phyloP scores from a whole-genome alignment of 2,113 vertebrate species.

The Engystomops pustulosus region DNA sequence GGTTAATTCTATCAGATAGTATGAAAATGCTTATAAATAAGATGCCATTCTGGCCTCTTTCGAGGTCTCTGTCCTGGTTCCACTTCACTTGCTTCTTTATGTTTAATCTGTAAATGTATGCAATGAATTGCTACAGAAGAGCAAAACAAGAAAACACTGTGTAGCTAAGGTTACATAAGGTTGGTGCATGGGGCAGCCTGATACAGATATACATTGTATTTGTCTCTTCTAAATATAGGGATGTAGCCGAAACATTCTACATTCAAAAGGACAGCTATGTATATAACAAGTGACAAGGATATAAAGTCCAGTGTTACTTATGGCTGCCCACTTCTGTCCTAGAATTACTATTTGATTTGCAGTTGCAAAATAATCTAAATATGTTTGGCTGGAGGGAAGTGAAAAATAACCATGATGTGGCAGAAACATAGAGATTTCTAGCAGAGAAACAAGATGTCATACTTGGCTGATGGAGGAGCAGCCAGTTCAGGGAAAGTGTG shows the following conservation, averaged over 20 bases:
- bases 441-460: constrained; percentile 40
- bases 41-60: constrained; percentile 20
- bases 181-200: background rate
- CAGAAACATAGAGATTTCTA: constrained; percentile 14
- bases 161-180: constrained; percentile 19
- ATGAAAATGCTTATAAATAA: constrained; percentile 48
- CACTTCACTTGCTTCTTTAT: constrained; percentile 13
- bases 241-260: background rate
- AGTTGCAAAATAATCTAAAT: constrained; percentile 31
- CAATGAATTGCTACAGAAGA: constrained; percentile 21
- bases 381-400: background rate
- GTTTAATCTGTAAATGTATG: constrained; percentile 32
- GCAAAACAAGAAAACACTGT: background rate
- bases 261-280: background rate
- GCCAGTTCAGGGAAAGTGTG: constrained; percentile 36
- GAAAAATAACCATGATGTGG: background rate
- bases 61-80: constrained; percentile 1
- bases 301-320: background rate
- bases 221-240: constrained; percentile 11
- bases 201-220: background rate
- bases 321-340: background rate
- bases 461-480: constrained; percentile 24
- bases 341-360: constrained; percentile 1
- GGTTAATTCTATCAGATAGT: constrained; percentile 50
- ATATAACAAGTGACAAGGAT: background rate